Conservation (phyloP, 64 coral and sea anemone genomes). For the Actinia equina region DNA sequence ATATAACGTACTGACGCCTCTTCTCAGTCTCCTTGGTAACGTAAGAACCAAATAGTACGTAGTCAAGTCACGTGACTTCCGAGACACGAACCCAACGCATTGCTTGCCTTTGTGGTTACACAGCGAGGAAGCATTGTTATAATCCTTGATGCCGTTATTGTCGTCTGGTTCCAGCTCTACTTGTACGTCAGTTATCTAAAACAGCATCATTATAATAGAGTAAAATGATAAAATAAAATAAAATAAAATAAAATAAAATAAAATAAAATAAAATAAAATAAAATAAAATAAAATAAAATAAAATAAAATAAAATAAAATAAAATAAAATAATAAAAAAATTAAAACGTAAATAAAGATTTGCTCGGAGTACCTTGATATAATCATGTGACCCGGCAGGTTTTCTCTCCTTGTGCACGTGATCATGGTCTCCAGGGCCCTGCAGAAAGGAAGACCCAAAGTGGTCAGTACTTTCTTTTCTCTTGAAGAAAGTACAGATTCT, state of each 20-base stretch:
- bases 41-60: not conserved
- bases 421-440: not conserved
- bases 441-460: not conserved
- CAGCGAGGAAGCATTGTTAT: not conserved
- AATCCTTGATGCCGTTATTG: not conserved
- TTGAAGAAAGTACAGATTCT: too few species aligned
- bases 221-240: too few species aligned
- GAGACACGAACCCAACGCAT: not conserved
- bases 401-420: not conserved
- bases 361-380: not conserved
- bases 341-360: too few species aligned
- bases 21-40: not conserved
- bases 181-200: not conserved
- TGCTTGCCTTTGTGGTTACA: not conserved
- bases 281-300: too few species aligned
- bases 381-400: not conserved
- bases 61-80: not conserved
- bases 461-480: not conserved
- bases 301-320: too few species aligned
- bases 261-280: too few species aligned
- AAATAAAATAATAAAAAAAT: too few species aligned
- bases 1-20: not conserved
- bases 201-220: not conserved
- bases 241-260: too few species aligned
- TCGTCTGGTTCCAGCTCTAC: not conserved